Conservation (phyloP, 2,113 vertebrate genomes). For the Pangasianodon hypophthalmus region DNA sequence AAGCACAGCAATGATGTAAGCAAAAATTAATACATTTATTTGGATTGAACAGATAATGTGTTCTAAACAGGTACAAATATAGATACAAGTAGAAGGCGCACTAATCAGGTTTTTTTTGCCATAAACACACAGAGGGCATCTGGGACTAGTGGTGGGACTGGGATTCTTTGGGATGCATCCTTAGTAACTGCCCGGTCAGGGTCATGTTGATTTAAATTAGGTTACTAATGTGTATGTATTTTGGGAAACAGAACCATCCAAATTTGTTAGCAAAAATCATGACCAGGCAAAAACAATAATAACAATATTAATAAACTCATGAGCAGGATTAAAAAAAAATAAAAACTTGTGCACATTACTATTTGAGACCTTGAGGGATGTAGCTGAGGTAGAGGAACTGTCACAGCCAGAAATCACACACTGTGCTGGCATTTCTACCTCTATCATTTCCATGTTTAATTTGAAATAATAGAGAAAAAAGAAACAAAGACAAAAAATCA, state of each 20-base stretch:
- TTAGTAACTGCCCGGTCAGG: background rate
- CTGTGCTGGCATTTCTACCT: background rate
- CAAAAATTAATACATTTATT: no score
- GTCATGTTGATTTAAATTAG: background rate
- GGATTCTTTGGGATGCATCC: background rate
- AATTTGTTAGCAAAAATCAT: no score
- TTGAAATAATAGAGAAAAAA: background rate
- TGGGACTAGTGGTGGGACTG: no score
- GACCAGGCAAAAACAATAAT: background rate
- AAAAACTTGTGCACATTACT: background rate
- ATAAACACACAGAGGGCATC: no score
- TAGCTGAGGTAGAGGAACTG: background rate
- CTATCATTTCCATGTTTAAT: background rate
- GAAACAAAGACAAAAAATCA: background rate
- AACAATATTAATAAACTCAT: no score
- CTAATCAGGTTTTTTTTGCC: no score
- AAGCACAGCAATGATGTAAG: no score
- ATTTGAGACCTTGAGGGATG: background rate
- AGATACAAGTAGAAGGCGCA: background rate
- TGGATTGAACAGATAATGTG: background rate
- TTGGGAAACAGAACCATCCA: background rate
- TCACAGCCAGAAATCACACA: background rate
- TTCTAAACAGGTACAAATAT: background rate
- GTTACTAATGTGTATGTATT: background rate
- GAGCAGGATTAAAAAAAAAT: no score